phyloP scores from a whole-genome alignment of 2,888 invertebrate species.

The Ferrisia virgata region DNA sequence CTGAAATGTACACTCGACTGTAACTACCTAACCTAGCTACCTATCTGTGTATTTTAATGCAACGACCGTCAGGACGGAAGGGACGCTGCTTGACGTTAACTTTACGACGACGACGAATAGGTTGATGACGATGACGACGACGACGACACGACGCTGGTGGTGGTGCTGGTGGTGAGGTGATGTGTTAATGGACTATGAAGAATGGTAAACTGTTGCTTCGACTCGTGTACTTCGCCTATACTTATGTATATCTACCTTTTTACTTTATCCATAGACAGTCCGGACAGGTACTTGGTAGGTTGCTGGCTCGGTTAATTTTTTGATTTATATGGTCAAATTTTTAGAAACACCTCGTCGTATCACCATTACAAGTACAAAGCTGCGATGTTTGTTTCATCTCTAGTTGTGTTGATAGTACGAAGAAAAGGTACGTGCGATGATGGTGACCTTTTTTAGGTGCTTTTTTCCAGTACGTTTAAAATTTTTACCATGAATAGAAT shows the following conservation, averaged over 20 bases:
- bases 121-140: no score
- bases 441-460: no score
- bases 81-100: background rate
- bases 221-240: background rate
- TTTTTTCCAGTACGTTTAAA: no score
- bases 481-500: no score
- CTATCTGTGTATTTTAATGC: background rate
- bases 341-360: background rate
- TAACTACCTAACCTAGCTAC: no score
- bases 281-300: background rate
- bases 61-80: background rate
- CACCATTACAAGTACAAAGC: no score
- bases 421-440: no score
- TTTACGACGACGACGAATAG: background rate
- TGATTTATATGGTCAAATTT: background rate
- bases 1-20: background rate
- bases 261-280: no score
- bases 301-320: background rate
- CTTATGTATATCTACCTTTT: no score
- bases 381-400: background rate
- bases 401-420: no score
- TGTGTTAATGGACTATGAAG: slow-evolving; percentile 38
- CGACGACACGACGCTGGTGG: no score
- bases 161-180: no score
- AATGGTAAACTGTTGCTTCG: slow-evolving; percentile 37